Percentiles rank a stretch among this genome's conserved stretches.
Evolutionary conservation across 2,113 vertebrate genomes (phyloP).

Genomic region (Suricata suricatta): DNA sequence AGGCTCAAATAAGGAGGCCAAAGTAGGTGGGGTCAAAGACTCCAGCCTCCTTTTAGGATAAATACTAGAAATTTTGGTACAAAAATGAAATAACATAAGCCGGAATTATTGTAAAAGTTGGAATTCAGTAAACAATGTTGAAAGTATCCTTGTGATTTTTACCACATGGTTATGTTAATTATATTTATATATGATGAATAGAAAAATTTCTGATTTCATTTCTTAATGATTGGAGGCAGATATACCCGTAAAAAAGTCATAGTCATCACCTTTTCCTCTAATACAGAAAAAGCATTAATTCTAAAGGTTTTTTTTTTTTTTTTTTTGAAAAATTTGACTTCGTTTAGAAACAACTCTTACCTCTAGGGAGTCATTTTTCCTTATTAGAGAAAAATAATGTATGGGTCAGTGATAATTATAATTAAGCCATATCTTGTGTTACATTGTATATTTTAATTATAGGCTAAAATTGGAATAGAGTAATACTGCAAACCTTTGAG

Average conservation of each 20-base stretch:
- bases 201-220: slow-evolving; percentile 51
- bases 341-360: slow-evolving; percentile 44
- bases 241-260: not conserved
- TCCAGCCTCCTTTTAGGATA: not conserved
- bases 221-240: not conserved
- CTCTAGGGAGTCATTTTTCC: not conserved
- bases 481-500: not conserved
- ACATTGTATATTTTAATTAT: slow-evolving; percentile 31
- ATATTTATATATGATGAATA: not conserved
- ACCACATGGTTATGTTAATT: not conserved
- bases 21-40: not conserved
- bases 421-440: not conserved
- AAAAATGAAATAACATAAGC: slow-evolving; percentile 13
- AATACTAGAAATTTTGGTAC: slow-evolving; percentile 2
- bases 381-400: slow-evolving; percentile 30
- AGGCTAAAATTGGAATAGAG: slow-evolving; percentile 19
- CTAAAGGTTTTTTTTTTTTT: not conserved
- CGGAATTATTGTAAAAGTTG: slow-evolving; percentile 11
- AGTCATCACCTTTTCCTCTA: not conserved
- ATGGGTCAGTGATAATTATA: not conserved
- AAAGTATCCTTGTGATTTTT: slow-evolving; percentile 18
- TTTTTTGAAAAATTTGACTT: not conserved
- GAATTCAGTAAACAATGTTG: slow-evolving; percentile 2
- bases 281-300: not conserved
- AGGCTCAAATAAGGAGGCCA: not conserved